These are phyloP conservation scores for Catharus bicknelli DNA, from an alignment of 2,113 vertebrate genomes.

Conservation along the genomic window DNA sequence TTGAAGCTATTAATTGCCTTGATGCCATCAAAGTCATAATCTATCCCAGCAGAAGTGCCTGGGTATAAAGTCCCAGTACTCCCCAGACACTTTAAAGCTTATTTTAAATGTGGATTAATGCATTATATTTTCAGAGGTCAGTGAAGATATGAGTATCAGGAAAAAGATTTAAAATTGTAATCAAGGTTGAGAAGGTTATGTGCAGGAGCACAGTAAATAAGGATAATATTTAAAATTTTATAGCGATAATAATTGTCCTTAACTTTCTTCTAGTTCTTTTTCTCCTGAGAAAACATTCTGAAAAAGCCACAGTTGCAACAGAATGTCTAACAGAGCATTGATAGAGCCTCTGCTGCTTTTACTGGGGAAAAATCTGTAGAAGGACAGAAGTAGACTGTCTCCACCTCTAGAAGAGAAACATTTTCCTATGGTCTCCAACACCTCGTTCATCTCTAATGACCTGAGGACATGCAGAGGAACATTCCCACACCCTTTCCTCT, in stretches of 20 bases:
- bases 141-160: neutral
- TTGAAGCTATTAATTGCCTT: constrained; percentile 54
- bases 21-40: constrained; percentile 38
- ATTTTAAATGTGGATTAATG: constrained; percentile 1
- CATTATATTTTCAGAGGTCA: neutral
- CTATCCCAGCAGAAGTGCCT: neutral
- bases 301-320: neutral
- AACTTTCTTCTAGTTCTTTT: neutral
- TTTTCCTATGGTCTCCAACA: neutral
- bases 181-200: neutral
- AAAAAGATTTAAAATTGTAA: constrained; percentile 21
- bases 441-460: neutral
- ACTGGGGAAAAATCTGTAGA: neutral
- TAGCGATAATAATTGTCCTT: neutral
- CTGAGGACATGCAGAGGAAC: neutral
- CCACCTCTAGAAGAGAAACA: neutral
- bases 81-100: neutral
- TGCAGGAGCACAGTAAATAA: neutral
- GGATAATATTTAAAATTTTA: neutral
- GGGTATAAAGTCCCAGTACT: neutral
- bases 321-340: fast-evolving
- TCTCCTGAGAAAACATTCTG: neutral
- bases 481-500: neutral
- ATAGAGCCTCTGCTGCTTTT: neutral
- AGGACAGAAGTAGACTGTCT: neutral